Evolutionary conservation across 2,797 vertebrate genomes (phyloP).

Genomic region (Ara ararauna): DNA sequence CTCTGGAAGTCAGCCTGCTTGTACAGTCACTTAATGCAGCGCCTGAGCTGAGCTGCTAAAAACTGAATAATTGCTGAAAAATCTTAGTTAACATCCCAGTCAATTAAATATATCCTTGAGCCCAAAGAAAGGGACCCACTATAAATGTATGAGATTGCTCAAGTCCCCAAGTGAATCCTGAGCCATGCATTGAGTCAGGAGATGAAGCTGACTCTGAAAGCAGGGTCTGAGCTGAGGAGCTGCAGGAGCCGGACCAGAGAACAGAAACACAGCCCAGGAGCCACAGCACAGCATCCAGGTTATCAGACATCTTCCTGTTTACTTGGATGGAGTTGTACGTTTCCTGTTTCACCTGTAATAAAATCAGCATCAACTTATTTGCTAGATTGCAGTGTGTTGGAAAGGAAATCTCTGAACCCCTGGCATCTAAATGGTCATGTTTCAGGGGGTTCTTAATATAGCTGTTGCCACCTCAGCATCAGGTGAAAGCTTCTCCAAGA

Average conservation of each 20-base stretch:
- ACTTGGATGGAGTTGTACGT: neutral
- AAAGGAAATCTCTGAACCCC: neutral
- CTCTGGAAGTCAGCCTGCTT: neutral
- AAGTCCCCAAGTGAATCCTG: neutral
- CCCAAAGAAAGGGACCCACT: neutral
- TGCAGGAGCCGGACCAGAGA: neutral
- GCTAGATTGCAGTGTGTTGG: neutral
- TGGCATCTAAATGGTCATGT: neutral
- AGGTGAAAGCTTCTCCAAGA: constrained; percentile 13
- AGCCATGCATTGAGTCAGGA: neutral
- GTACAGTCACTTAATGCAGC: neutral
- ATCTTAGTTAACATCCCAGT: neutral
- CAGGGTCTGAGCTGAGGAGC: neutral
- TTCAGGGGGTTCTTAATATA: neutral
- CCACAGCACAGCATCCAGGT: neutral
- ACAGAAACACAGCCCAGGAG: neutral
- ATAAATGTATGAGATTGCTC: neutral
- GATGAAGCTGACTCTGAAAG: neutral
- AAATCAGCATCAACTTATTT: neutral
- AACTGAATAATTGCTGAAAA: neutral
- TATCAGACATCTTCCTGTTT: neutral
- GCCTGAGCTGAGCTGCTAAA: neutral
- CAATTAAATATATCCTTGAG: neutral
- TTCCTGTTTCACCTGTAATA: neutral
- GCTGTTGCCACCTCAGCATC: neutral